These are phyloP conservation scores for Pongo abelii DNA, from an alignment of 2,113 vertebrate genomes.

Conservation along the genomic window DNA sequence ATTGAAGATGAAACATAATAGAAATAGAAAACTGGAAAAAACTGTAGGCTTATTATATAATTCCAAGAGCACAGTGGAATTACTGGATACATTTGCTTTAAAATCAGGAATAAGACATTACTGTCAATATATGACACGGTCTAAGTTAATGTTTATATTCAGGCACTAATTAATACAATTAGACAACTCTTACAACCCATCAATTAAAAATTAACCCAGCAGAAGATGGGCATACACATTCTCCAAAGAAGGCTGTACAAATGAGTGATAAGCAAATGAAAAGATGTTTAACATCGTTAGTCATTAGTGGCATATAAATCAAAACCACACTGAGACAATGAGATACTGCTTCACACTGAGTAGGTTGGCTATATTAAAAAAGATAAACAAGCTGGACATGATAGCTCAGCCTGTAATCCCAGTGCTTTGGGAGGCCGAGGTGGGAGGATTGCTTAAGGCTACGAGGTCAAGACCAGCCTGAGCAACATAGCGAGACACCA, in stretches of 20 bases:
- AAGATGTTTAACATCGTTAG: background rate
- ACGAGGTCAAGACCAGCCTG: too few species aligned
- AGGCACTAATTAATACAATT: background rate
- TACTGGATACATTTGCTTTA: background rate
- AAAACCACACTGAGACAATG: background rate
- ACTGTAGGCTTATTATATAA: background rate
- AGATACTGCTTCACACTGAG: accelerated
- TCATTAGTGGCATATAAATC: background rate
- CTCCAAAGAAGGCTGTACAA: background rate
- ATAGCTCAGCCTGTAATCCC: too few species aligned
- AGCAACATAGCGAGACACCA: too few species aligned
- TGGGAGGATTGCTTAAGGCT: too few species aligned
- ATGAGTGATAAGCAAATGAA: background rate
- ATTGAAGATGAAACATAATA: background rate
- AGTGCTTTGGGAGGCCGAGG: too few species aligned
- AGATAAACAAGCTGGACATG: background rate
- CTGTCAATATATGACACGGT: background rate
- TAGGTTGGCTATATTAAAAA: background rate
- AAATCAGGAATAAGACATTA: background rate
- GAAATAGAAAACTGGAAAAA: background rate
- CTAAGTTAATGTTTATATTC: background rate
- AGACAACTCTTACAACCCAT: background rate
- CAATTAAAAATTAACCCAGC: background rate
- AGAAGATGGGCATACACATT: background rate
- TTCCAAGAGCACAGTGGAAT: background rate